Conservation (phyloP, 2,888 invertebrate genomes). For the Plebejus melissa region DNA sequence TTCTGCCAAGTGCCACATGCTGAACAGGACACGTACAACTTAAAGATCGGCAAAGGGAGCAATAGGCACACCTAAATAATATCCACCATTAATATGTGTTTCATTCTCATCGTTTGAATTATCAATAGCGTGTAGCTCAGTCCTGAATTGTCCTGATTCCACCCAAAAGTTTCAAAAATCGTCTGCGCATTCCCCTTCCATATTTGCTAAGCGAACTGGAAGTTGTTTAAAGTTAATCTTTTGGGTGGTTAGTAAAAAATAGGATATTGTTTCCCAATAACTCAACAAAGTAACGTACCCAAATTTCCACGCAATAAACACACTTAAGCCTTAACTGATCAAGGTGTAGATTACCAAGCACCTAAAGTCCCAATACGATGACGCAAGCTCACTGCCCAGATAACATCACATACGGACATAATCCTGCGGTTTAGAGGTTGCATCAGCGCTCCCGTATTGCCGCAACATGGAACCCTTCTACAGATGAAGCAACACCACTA, state of each 20-base stretch:
- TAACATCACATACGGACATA: constrained; percentile 13
- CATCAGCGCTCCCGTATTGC: not conserved
- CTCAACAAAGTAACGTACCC: not conserved
- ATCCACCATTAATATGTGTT: too few relatives aligned
- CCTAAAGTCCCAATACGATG: not conserved
- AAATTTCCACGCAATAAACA: not conserved
- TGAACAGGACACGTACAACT: not conserved
- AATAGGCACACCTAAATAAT: too few relatives aligned
- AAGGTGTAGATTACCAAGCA: not conserved
- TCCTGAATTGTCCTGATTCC: too few relatives aligned
- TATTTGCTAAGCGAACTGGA: too few relatives aligned
- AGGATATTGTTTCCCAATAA: not conserved
- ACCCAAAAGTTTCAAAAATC: too few relatives aligned
- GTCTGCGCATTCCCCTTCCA: too few relatives aligned
- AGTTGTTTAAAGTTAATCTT: not conserved
- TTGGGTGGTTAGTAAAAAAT: not conserved
- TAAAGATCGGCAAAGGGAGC: too few relatives aligned
- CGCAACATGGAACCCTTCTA: not conserved
- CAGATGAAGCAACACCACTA: not conserved
- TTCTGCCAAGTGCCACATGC: not conserved
- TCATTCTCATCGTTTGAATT: too few relatives aligned
- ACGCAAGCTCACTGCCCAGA: not conserved
- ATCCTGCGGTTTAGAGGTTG: constrained; percentile 19
- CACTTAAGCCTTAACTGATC: not conserved
- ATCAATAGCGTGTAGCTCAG: too few relatives aligned